phyloP scores from a whole-genome alignment of 2,888 invertebrate genomes.

The Caradrina kadenii region DNA sequence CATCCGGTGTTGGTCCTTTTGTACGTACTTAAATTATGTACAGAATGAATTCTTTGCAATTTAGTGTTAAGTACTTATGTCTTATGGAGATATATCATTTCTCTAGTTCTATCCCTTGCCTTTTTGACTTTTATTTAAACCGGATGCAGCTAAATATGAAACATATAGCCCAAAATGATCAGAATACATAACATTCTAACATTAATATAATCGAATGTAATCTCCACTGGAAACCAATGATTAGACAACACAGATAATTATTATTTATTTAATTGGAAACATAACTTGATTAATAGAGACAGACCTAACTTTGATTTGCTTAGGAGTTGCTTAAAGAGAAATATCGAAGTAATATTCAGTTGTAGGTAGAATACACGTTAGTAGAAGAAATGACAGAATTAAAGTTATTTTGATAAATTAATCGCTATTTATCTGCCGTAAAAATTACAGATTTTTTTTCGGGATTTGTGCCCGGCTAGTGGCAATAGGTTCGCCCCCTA shows the following conservation, averaged over 20 bases:
- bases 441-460: too few relatives aligned
- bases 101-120: too few relatives aligned
- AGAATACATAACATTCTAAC: too few relatives aligned
- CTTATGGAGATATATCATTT: too few relatives aligned
- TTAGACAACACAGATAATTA: conserved; percentile 7
- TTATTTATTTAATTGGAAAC: conserved; percentile 18
- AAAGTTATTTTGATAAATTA: background rate
- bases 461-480: too few relatives aligned
- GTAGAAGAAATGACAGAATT: background rate
- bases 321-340: conserved; percentile 18
- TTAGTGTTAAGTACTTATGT: background rate
- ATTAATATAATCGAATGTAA: too few relatives aligned
- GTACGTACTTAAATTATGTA: background rate
- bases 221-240: conserved; percentile 18
- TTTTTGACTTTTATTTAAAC: too few relatives aligned
- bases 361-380: background rate
- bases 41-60: background rate
- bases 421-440: too few relatives aligned
- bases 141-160: too few relatives aligned
- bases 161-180: too few relatives aligned
- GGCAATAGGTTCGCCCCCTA: too few relatives aligned
- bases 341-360: conserved; percentile 20
- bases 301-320: conserved; percentile 30
- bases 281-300: conserved; percentile 42
- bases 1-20: background rate